Conservation (phyloP, 2,888 invertebrate genomes). For the Nudaria mundana region DNA sequence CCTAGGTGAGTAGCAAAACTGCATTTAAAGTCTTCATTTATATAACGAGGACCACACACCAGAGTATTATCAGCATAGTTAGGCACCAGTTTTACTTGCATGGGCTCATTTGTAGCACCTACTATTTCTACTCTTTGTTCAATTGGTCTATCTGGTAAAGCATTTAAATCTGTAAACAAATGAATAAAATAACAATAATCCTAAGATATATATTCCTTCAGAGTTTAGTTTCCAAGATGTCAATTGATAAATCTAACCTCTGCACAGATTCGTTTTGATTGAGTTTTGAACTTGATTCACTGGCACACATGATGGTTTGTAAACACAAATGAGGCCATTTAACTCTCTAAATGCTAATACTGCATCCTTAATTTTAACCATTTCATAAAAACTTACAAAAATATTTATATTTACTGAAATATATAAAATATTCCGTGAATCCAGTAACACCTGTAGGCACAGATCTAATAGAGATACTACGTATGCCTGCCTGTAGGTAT, state of each 20-base stretch:
- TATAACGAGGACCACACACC: constrained; percentile 89
- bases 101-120: constrained; percentile 82
- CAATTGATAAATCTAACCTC: constrained; percentile 76
- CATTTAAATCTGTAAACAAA: constrained; percentile 84
- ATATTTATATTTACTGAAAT: too few relatives aligned
- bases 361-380: constrained; percentile 73
- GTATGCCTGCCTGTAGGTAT: too few relatives aligned
- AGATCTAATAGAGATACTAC: too few relatives aligned
- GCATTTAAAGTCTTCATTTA: constrained; percentile 84
- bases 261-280: constrained; percentile 83
- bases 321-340: constrained; percentile 89
- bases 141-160: constrained; percentile 82
- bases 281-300: constrained; percentile 77
- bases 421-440: too few relatives aligned
- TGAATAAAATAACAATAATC: background rate
- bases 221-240: background rate
- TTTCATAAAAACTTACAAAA: too few relatives aligned
- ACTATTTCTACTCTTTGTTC: constrained; percentile 82
- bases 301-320: constrained; percentile 86
- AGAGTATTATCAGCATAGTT: constrained; percentile 88
- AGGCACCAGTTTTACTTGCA: constrained; percentile 80
- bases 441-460: too few relatives aligned
- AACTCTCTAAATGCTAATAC: constrained; percentile 83
- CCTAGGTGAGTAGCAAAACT: constrained; percentile 83
- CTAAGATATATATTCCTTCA: too few relatives aligned